Base-by-base conservation (phyloP, 2,888 invertebrate species). In the Drosophila suboccidentalis region DNA sequence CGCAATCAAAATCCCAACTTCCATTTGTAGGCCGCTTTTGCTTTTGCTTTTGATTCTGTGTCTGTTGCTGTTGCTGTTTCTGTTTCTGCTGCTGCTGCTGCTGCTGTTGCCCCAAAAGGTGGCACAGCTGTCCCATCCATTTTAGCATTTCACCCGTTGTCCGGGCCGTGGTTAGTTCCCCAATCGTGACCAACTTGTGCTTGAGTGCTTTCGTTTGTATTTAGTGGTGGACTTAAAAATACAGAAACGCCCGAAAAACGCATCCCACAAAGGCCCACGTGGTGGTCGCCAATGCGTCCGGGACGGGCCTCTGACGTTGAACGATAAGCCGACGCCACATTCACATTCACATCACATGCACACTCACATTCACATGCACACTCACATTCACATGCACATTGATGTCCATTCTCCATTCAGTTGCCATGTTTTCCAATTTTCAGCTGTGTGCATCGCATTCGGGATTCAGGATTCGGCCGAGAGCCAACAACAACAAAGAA, bases 171-270 rank as follows among this genome's bases (percentile, higher is more conserved):
- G 78, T 74, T 67, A 62, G 78, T 51, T 71, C 73, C 73, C 75
- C 85, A 83, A 84, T 83, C 87, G 88, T 83, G 84, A 82, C 82
- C 80, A 91, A 84, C 89, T 91, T 90, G 86, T 82, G 90, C 90
- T 90, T 90, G 90, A 91, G 87, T 91, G 90, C 90, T 90, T 91
- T 90, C 90, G 86, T 91, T 91, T 91, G 91, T 91, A 91, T 91
- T 91, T 91, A 90, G 91, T 91, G 91, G 91, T 90, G 85, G 89
- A 90, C 91, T 91, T 91, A 91, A 91, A 91, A 90, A 90, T 85
- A 91, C 84, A 89, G 73, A 81, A 57, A 64, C 71, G 67, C 72
- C 67, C 80, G 26, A 26, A 59, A 65, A 41, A 64, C 71, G 59
- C 58, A 50, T 47, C 70, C 76, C 83, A 76, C 71, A 88, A 79